Conservation (phyloP, 2,113 vertebrate genomes). For the Ceyx margarethae region DNA sequence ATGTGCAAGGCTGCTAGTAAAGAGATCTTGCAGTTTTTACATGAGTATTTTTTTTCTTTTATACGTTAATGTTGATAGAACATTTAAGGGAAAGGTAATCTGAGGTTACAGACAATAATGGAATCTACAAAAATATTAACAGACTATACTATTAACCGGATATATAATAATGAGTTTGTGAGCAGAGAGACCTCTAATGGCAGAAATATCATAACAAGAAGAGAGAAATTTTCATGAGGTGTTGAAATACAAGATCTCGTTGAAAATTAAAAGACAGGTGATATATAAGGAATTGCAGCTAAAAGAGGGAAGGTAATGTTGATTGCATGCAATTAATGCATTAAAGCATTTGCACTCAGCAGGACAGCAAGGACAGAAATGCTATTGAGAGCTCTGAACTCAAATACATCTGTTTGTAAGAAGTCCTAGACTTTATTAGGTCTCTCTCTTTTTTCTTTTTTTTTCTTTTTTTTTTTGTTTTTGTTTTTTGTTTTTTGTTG, state of each 20-base stretch:
- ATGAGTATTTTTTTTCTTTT: not conserved
- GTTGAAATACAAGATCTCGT: not conserved
- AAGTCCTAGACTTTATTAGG: not conserved
- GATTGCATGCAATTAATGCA: not conserved
- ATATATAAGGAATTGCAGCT: not conserved
- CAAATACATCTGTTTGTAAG: not conserved
- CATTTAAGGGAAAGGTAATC: not conserved
- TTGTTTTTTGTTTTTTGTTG: no score
- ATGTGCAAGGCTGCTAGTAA: not conserved
- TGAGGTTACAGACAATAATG: not conserved
- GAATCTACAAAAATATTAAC: not conserved
- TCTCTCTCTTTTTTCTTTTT: not conserved
- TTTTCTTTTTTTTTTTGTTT: no score
- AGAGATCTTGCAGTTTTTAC: not conserved
- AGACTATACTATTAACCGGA: not conserved
- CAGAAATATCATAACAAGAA: not conserved
- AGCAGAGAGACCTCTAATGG: not conserved
- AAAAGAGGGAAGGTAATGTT: not conserved
- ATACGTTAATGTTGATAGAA: not conserved
- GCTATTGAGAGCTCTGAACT: not conserved
- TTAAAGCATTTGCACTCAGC: not conserved
- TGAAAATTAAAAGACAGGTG: not conserved
- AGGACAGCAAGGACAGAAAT: not conserved
- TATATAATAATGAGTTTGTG: not conserved
- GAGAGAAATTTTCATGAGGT: not conserved